Base-by-base conservation (phyloP, 2,797 vertebrate genomes). In the Delichon dasypus region DNA sequence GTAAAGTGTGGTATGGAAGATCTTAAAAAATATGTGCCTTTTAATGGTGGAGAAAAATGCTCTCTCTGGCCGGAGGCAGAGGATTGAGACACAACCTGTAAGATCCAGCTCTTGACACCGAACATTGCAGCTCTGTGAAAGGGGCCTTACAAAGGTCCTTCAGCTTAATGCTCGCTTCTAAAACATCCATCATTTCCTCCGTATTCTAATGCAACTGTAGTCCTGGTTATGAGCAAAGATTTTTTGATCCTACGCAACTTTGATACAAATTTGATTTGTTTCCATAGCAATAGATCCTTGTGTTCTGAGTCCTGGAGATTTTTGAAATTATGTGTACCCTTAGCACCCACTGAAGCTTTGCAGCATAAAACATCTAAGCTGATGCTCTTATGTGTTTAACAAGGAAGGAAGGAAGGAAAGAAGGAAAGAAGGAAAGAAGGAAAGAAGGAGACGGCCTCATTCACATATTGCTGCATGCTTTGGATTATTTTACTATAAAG, bases 1-100 rank as follows among this genome's bases (percentile, higher is more conserved):
- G 61, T 98, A 97, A 98, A 98, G 83, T 88, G 90, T 74, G 71
- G 90, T 97, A 95, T 97, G 94, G 96, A 97, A 97, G 97, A 97
- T 95, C 97, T 97, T 98, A 93, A 93, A 97, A 96, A 92, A 95
- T 82, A 95, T 55, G 84, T 97, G 83, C 94, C 96, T 97, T 97
- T 97, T 95, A 97, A 97, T 42, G 61, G 92, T 92, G 96, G 89
- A 89, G 71, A 70, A 95, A 97, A 97, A 97, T 78, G 79, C 77
- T 50, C 61, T 93, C 67, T 96, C 85, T 96, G 81, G 27, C 58
- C 93, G 67, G 47, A 80, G 72, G 42, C 76, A 64, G 34, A 19
- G 36, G 27, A 81, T 81, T 78, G 91, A 94, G 85, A 89, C 1
- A 1, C 80, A 92, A 87, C 71, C 65, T 95, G 62, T 93, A 85